These are phyloP conservation scores for Danio aesculapii DNA, from an alignment of 2,797 vertebrate genomes.

Conservation along the genomic window DNA sequence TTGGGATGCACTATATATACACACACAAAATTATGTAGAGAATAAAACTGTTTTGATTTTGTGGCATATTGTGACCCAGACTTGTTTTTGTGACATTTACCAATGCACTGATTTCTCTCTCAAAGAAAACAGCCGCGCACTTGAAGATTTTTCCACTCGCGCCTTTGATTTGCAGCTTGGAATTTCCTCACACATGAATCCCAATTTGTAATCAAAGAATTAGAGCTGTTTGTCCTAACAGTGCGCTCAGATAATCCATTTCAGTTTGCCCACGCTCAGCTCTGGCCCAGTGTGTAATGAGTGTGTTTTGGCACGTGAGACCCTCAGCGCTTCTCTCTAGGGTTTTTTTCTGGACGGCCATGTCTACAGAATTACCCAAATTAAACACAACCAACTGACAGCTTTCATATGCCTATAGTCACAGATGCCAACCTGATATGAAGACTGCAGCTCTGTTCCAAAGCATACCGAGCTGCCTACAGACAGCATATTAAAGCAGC, in stretches of 20 bases:
- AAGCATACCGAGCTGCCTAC: conserved; percentile 3
- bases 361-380: conserved; percentile 36
- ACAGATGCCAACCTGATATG: conserved; percentile 38
- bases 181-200: conserved; percentile 71
- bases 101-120: background rate
- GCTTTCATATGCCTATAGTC: conserved; percentile 30
- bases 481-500: background rate
- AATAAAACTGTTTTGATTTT: too few species aligned
- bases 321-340: conserved; percentile 38
- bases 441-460: conserved; percentile 15
- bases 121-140: conserved; percentile 6
- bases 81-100: background rate
- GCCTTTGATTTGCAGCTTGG: conserved; percentile 67
- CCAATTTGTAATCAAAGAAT: conserved; percentile 81
- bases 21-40: too few species aligned
- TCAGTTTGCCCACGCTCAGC: conserved; percentile 76
- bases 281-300: conserved; percentile 52
- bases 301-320: conserved; percentile 43
- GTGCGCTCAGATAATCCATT: conserved; percentile 76
- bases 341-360: conserved; percentile 37
- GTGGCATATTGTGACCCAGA: background rate
- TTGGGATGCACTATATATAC: too few species aligned
- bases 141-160: conserved; percentile 24
- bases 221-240: conserved; percentile 73
- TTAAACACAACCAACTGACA: conserved; percentile 44